Conservation (phyloP, 2,113 vertebrate species). For the Eretmochelys imbricata region DNA sequence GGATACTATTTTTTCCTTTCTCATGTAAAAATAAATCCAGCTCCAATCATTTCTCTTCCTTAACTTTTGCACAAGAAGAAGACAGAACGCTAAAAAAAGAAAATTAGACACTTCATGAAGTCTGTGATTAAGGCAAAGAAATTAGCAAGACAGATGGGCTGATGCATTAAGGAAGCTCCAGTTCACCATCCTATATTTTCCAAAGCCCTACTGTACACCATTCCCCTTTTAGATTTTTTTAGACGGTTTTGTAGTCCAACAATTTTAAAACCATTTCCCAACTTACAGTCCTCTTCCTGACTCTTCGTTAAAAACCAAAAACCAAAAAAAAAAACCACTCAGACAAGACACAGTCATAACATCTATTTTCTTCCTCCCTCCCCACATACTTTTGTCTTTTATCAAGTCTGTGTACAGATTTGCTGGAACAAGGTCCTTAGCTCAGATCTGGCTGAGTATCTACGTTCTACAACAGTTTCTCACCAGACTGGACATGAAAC, state of each 20-base stretch:
- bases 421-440: not conserved
- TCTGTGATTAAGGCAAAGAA: slow-evolving; percentile 75
- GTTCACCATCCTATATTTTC: slow-evolving; percentile 37
- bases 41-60: slow-evolving; percentile 64
- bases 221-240: slow-evolving; percentile 5
- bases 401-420: accelerated
- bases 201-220: slow-evolving; percentile 18
- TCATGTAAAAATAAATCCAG: slow-evolving; percentile 54
- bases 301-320: not conserved
- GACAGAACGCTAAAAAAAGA: slow-evolving; percentile 73
- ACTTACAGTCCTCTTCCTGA: not conserved
- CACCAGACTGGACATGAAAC: not conserved
- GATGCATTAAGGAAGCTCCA: slow-evolving; percentile 52
- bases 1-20: slow-evolving; percentile 46
- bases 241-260: not conserved
- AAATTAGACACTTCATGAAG: slow-evolving; percentile 72
- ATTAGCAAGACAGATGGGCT: slow-evolving; percentile 76
- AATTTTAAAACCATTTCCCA: not conserved
- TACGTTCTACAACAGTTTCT: not conserved
- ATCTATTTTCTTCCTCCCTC: accelerated
- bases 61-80: slow-evolving; percentile 72
- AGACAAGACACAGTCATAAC: not conserved
- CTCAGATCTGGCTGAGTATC: not conserved
- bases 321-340: not conserved
- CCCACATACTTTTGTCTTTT: not conserved